Conservation (phyloP, 92 coral and sea anemone genomes). For the Ricordea florida region DNA sequence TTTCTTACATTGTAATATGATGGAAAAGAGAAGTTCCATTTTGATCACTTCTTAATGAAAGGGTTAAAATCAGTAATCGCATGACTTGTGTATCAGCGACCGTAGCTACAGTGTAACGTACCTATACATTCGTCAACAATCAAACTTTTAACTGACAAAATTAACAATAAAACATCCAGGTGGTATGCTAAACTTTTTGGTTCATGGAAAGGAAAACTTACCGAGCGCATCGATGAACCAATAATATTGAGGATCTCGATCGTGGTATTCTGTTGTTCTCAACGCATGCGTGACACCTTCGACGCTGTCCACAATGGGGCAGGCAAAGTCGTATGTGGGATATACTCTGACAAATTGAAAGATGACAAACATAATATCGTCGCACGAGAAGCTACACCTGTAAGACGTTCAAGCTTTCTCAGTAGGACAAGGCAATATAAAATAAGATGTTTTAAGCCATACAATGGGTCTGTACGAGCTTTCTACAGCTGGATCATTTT, state of each 20-base stretch:
- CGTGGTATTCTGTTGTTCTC: conserved; percentile 97
- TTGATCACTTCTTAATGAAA: no score
- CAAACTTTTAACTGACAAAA: no score
- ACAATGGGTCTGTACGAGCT: no score
- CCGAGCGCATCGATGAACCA: conserved; percentile 94
- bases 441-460: no score
- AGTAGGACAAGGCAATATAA: not conserved
- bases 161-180: no score
- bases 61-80: no score
- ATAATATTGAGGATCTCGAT: conserved; percentile 94
- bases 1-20: no score
- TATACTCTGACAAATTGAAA: conserved; percentile 68
- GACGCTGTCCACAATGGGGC: conserved; percentile 97
- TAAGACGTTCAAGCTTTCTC: no score
- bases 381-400: not conserved
- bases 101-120: not conserved
- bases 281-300: conserved; percentile 98
- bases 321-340: conserved; percentile 98
- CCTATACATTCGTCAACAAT: not conserved
- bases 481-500: not conserved
- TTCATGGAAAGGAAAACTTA: conserved; percentile 15
- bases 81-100: no score
- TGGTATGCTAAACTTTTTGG: no score
- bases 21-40: no score
- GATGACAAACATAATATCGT: not conserved